These are phyloP conservation scores for Dunckerocampus dactyliophorus DNA, from an alignment of 2,113 vertebrate species.

Conservation along the genomic window DNA sequence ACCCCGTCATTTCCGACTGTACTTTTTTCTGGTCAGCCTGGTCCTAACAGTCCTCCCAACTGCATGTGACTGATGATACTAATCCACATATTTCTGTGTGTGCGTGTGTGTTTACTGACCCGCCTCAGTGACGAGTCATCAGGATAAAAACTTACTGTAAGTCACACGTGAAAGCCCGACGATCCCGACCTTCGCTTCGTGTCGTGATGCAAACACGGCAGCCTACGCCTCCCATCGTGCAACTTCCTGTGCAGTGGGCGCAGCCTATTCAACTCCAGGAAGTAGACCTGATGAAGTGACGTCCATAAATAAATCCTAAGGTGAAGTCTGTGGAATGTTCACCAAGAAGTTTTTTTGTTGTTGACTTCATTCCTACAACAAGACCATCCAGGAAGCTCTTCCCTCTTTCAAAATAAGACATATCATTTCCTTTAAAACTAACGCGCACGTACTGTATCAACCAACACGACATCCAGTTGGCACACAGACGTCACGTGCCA, in stretches of 20 bases:
- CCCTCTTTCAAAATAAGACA: slow-evolving; percentile 5
- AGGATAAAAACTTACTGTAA: neutral
- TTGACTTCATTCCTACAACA: neutral
- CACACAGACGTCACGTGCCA: neutral
- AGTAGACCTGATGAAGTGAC: neutral
- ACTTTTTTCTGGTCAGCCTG: no score
- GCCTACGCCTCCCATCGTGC: slow-evolving; percentile 7
- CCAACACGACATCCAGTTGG: neutral
- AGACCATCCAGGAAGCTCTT: neutral
- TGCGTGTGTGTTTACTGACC: neutral
- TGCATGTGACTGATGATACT: no score
- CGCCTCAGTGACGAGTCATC: neutral
- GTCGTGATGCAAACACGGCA: neutral
- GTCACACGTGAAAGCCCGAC: no score
- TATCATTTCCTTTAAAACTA: neutral
- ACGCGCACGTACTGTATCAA: slow-evolving; percentile 3
- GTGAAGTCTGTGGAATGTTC: neutral
- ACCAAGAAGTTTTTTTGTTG: neutral
- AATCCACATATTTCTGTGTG: no score
- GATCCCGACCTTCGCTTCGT: no score
- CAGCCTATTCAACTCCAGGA: neutral
- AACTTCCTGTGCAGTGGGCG: neutral
- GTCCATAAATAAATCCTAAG: neutral
- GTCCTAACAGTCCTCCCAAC: no score
- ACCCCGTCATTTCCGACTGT: no score